Evolutionary conservation across 2,113 vertebrate species (phyloP).

Genomic region (Arizona elegans): DNA sequence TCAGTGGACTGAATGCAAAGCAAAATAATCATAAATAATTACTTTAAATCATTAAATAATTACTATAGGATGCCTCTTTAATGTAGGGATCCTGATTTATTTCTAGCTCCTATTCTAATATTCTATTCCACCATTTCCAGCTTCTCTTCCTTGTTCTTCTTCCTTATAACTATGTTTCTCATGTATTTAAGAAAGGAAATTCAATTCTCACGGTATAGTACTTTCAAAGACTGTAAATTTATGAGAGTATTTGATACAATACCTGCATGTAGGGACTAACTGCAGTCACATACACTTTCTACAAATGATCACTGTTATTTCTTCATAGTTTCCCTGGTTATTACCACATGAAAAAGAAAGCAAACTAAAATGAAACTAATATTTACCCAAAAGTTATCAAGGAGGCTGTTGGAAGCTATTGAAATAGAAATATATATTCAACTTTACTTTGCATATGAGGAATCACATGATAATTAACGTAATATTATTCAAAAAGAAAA

Average conservation of each 20-base stretch:
- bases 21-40: not conserved
- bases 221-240: not conserved
- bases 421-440: not conserved
- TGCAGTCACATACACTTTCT: too few species aligned
- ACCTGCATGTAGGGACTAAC: too few species aligned
- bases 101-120: not conserved
- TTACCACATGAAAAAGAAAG: not conserved
- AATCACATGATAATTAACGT: not conserved
- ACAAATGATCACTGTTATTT: not conserved
- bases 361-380: not conserved
- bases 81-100: not conserved
- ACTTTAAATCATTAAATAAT: not conserved
- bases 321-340: not conserved
- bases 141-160: not conserved
- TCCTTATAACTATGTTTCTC: not conserved
- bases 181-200: not conserved
- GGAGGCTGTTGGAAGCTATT: not conserved
- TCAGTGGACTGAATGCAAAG: not conserved
- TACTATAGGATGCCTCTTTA: too few species aligned
- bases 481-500: not conserved
- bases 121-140: not conserved
- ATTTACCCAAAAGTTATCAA: not conserved
- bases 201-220: not conserved
- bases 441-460: not conserved
- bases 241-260: not conserved